Base-by-base conservation (phyloP, 2,797 vertebrate species). In the Chelon labrosus region DNA sequence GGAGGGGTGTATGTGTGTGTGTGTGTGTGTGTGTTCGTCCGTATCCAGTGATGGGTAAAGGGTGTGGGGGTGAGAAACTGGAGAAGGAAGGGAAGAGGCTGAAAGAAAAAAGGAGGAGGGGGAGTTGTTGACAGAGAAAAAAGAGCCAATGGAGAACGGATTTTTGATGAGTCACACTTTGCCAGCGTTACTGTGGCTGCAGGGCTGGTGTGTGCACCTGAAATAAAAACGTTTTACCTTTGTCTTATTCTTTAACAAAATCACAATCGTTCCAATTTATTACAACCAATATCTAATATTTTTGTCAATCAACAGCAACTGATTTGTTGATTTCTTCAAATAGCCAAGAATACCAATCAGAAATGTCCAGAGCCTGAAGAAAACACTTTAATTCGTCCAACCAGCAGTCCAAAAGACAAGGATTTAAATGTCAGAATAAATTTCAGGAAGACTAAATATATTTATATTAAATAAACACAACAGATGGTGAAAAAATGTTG, bases 131-230 rank as follows among this genome's bases (percentile, higher is more conserved):
- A 81, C 49, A 63, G 64, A 42, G 22, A 69, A 74, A 65, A 75
- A 49, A 66, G 62, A 75, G 60, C 56, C 47, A 59, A 49, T 41
- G 54, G 53, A 50, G 67, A 65, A 56, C 37, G 70, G 46, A 85
- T 84, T 89, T 87, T 65, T 91, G 89, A 89, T 83, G 90, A 91
- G 90, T 91, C 89, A 90, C 44, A 54, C 59, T 88, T 91, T 80
- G 80, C 70, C 78, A 74, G 70, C 59, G 70, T 77, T 81, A 71
- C 35, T 20, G 64, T 47, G 49, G 65, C 70, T 71, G 57, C 54
- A 63, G 52, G 44, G 54, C n/a, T 39, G 8, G 6, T 37, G 14
- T 37, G 55, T 25, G 44, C 14, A 41, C 42, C 25, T 53, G 0
- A 38, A 12, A 51, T 17, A 44, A 17, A 42, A 25, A 17, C 4